These are phyloP conservation scores for Acronicta psi DNA, from an alignment of 2,888 invertebrate genomes.

Conservation along the genomic window DNA sequence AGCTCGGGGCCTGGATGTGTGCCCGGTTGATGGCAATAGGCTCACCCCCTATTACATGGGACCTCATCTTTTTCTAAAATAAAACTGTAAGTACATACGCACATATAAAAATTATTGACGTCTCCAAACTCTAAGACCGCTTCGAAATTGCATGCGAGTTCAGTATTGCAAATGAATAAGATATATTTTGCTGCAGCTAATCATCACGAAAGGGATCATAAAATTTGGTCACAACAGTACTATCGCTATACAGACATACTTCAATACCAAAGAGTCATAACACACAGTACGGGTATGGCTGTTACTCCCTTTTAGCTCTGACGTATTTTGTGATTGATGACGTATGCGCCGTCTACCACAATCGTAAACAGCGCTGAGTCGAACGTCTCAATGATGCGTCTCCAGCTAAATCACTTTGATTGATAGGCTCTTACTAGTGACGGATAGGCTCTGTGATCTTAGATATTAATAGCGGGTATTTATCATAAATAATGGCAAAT, in stretches of 20 bases:
- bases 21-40: too few relatives aligned
- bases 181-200: too few relatives aligned
- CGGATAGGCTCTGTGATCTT: slow-evolving; percentile 27
- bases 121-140: too few relatives aligned
- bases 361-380: slow-evolving; percentile 47
- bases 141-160: too few relatives aligned
- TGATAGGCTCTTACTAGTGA: slow-evolving; percentile 46
- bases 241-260: neutral
- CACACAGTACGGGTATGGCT: neutral
- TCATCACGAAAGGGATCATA: neutral
- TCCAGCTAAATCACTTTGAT: slow-evolving; percentile 56
- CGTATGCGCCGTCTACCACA: slow-evolving; percentile 20
- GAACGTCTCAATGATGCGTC: slow-evolving; percentile 58
- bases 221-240: neutral
- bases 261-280: neutral
- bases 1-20: too few relatives aligned
- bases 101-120: too few relatives aligned
- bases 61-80: too few relatives aligned
- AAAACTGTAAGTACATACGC: too few relatives aligned
- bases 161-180: too few relatives aligned
- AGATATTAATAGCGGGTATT: neutral
- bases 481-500: neutral
- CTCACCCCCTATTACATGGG: too few relatives aligned
- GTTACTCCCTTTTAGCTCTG: neutral
- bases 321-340: slow-evolving; percentile 40